Evolutionary conservation across 2,888 invertebrate genomes (phyloP), one percentile per base, ranked within the genome.

Genomic region (Aproaerema taeniolella): DNA sequence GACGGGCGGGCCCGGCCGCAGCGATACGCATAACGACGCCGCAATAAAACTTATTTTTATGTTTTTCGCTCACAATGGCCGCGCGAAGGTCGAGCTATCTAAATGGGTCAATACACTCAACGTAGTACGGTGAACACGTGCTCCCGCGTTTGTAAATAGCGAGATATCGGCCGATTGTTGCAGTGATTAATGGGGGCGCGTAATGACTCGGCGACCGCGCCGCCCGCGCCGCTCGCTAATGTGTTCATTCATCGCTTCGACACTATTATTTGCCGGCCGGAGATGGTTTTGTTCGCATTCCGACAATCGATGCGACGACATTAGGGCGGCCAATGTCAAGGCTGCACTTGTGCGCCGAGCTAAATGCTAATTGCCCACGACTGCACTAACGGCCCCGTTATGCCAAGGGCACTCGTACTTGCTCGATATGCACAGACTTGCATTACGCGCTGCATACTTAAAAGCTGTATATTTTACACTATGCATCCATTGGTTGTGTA

Each of bases 41-140:
- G 83, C 83, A 83, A 85, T 85, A 85, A 86, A 86, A 86, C 85
- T 85, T 86, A 85, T 85, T 86, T 86, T 86, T 86, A 86, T 85
- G 86, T 85, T 85, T 85, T 85, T 83, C 85, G 85, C 85, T 85
- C 79, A 86, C 86, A 86, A 86, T 86, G 83, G 82, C 82, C 83
- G 85, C 81, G 82, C 79, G 86, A 86, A 85, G 85, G 86, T 86
- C 86, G 86, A 81, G 79, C 82, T 86, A 85, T 85, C 86, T 86
- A 86, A 86, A 86, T 86, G 83, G 86, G 86, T 86, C 86, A 86
- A 85, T 85, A 85, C 85, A 83, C 86, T 82, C 82, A 59, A 72
- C 76, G 85, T 83, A 83, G 75, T 85, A 83, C 85, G 67, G 67
- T 55, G 77, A 79, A 73, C 85, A 83, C 83, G 83, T 83, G 85